phyloP scores from a whole-genome alignment of 2,113 vertebrate species.

The Perognathus longimembris region DNA sequence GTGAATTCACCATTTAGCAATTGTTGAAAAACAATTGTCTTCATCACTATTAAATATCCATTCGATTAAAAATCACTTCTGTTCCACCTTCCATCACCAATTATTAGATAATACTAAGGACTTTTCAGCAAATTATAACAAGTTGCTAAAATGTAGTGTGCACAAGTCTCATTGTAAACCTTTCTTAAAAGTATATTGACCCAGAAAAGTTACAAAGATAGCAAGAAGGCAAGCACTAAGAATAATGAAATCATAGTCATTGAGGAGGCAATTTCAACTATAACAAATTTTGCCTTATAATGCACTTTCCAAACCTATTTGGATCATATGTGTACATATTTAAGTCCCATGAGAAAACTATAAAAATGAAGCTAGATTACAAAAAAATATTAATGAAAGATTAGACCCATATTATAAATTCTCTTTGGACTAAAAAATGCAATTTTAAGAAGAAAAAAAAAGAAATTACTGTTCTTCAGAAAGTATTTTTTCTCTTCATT shows the following conservation, averaged over 20 bases:
- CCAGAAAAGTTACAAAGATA: not conserved
- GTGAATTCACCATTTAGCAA: not conserved
- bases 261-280: not conserved
- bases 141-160: slow-evolving; percentile 11
- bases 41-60: not conserved
- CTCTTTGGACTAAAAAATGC: not conserved
- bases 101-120: not conserved
- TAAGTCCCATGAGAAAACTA: not conserved
- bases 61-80: not conserved
- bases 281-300: not conserved
- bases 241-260: not conserved
- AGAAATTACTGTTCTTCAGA: not conserved
- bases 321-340: not conserved
- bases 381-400: not conserved
- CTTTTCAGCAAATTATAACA: not conserved
- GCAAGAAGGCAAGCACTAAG: not conserved
- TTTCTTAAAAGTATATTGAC: slow-evolving; percentile 19
- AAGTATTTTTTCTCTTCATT: not conserved
- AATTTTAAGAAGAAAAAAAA: slow-evolving; percentile 12
- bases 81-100: not conserved
- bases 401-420: not conserved
- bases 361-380: not conserved
- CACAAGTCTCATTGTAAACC: not conserved
- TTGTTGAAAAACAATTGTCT: not conserved
- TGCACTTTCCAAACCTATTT: not conserved